Base-by-base conservation (phyloP, 2,797 vertebrate species). In the Neosalanx taihuensis region DNA sequence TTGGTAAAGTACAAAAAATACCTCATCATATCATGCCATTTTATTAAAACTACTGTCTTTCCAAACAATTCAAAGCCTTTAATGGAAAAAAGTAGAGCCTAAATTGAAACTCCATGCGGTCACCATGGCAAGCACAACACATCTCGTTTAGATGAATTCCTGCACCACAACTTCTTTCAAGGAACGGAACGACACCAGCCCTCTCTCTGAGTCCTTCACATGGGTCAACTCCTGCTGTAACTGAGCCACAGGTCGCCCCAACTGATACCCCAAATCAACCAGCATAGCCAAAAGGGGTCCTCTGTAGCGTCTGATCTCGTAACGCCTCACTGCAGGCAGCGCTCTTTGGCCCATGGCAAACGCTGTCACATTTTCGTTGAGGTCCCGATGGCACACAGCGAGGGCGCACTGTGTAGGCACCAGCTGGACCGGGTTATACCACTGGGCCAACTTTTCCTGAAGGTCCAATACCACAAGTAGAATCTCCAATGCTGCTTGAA, bases 81-180 rank as follows among this genome's bases (percentile, higher is more conserved):
- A 46, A 46, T 46, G 41, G 12, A 46, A 37, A 26, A 41, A 41
- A 10, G 9, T 13, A 46, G 10, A 46, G 41, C 3, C 41, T 9
- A 46, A 46, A 46, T 46, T 3, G 12, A 46, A 46, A 9, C 41
- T 46, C 12, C 10, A 46, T 46, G 41, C 41, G 41, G 12, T 46
- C 41, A 46, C 10, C 10, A 9, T 37, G 10, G 41, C 41, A 13
- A 46, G 41, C 41, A 46, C 41, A 46, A 13, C 41, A 46, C n/a
- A 56, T 17, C 49, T 51, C 1, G n/a, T 56, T 89, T 72, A 91
- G 67, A 84, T 74, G 0, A 95, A 96, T 30, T 97, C 93, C 0
- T 88, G 92, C 35, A 99, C 94, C 0, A 94, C 90, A 5, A 97
- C 80, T 76, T 99, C 95, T 83, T 99, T 99, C 46, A 99, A 89